Evolutionary conservation across 2,888 invertebrate species (phyloP).

Genomic region (Xestia xanthographa): DNA sequence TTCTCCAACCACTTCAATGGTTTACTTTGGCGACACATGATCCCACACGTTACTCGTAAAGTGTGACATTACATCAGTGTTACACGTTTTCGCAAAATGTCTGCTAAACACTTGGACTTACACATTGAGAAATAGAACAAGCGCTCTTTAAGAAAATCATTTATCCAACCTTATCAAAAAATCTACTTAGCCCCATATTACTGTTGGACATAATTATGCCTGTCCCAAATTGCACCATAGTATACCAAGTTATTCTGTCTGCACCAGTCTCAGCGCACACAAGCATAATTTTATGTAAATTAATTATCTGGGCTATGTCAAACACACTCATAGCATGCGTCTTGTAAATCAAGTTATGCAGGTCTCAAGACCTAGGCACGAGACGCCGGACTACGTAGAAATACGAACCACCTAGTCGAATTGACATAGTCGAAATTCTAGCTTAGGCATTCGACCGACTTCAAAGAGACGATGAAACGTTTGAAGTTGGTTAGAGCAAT

Average conservation of each 20-base stretch:
- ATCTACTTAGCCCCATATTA: neutral
- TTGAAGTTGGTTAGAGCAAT: neutral
- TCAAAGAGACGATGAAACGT: slow-evolving; percentile 16
- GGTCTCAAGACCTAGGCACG: neutral
- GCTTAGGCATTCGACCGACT: neutral
- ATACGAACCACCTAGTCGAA: slow-evolving; percentile 5
- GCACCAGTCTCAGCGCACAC: neutral
- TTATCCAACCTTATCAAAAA: neutral
- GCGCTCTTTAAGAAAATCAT: neutral
- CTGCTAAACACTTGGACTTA: slow-evolving; percentile 22
- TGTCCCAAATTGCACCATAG: neutral
- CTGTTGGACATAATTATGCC: neutral
- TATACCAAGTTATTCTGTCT: neutral
- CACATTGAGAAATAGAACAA: slow-evolving; percentile 29
- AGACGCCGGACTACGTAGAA: slow-evolving; percentile 5
- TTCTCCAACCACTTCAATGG: slow-evolving; percentile 4
- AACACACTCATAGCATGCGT: slow-evolving; percentile 10
- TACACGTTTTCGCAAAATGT: slow-evolving; percentile 31
- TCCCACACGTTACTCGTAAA: slow-evolving; percentile 2
- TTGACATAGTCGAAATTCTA: slow-evolving; percentile 41
- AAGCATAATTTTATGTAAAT: slow-evolving; percentile 9
- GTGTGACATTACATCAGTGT: slow-evolving; percentile 42
- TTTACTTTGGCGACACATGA: slow-evolving; percentile 9
- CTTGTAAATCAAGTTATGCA: slow-evolving; percentile 39
- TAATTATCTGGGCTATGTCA: slow-evolving; percentile 14